Conservation (phyloP, 92 coral and sea anemone genomes). For the Zoanthus sansibaricus region DNA sequence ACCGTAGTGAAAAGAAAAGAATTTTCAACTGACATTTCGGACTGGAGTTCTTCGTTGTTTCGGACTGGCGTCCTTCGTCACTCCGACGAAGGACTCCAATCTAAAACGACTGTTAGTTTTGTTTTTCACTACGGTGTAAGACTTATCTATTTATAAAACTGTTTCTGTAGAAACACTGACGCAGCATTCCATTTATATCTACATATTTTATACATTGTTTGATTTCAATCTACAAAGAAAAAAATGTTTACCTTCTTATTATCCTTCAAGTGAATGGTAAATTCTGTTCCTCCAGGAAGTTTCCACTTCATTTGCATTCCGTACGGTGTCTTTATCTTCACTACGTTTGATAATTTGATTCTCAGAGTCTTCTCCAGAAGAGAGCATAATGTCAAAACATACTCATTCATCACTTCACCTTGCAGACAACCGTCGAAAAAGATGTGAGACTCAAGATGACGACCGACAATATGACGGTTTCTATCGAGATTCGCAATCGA, state of each 20-base stretch:
- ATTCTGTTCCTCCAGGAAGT: constrained; percentile 62
- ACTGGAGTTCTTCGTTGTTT: no score
- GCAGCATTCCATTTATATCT: no score
- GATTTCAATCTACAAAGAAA: not conserved
- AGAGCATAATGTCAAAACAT: constrained; percentile 56
- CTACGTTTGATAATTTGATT: constrained; percentile 40
- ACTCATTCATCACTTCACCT: constrained; percentile 61
- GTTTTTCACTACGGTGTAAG: no score
- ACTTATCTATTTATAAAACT: no score
- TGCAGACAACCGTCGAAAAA: constrained; percentile 77
- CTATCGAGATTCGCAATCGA: constrained; percentile 65
- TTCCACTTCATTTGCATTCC: constrained; percentile 77
- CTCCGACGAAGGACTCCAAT: no score
- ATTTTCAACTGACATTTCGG: no score
- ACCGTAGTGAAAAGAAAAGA: no score
- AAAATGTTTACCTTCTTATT: constrained; percentile 55
- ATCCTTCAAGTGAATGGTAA: constrained; percentile 77
- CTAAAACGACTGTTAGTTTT: no score
- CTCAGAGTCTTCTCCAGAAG: constrained; percentile 62
- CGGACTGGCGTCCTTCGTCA: no score
- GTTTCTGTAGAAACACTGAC: no score
- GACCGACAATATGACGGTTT: constrained; percentile 48
- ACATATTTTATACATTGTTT: not conserved
- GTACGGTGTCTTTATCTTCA: constrained; percentile 69
- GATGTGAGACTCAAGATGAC: constrained; percentile 76